These are phyloP conservation scores for Allophyes oxyacanthae DNA, from an alignment of 2,888 invertebrate genomes.

Conservation along the genomic window DNA sequence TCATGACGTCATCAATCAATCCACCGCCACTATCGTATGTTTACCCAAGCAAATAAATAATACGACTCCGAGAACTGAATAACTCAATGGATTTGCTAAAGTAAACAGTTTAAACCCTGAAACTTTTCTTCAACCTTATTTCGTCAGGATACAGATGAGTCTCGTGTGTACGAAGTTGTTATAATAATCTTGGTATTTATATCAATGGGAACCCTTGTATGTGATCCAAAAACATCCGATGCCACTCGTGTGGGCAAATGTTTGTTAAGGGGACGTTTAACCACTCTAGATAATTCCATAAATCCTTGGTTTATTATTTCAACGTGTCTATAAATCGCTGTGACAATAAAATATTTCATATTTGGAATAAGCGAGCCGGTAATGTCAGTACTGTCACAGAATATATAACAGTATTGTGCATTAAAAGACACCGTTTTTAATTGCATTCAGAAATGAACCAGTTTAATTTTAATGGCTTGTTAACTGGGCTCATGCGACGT, in stretches of 20 bases:
- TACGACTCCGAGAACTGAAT: conserved; percentile 66
- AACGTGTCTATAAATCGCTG: not conserved
- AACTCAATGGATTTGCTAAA: conserved; percentile 71
- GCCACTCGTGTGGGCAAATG: conserved; percentile 75
- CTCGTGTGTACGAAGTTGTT: conserved; percentile 14
- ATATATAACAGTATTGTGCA: too few relatives aligned
- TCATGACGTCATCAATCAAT: conserved; percentile 66
- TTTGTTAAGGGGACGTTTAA: conserved; percentile 68
- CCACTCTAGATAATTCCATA: conserved; percentile 30
- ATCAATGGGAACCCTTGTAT: conserved; percentile 79
- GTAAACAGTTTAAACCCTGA: conserved; percentile 64
- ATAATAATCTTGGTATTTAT: conserved; percentile 58
- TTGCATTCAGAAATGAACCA: conserved; percentile 23
- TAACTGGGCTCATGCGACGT: not conserved
- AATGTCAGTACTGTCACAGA: too few relatives aligned
- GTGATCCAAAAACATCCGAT: conserved; percentile 81
- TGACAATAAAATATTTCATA: not conserved
- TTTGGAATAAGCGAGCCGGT: conserved; percentile 17
- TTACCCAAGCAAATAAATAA: conserved; percentile 75
- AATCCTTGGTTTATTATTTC: conserved; percentile 25
- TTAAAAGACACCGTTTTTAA: conserved; percentile 21
- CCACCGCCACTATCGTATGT: conserved; percentile 63
- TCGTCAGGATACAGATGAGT: conserved; percentile 30
- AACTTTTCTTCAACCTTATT: conserved; percentile 19
- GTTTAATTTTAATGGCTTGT: conserved; percentile 9